Conservation (phyloP, 2,888 invertebrate species). For the Dioctria rufipes region DNA sequence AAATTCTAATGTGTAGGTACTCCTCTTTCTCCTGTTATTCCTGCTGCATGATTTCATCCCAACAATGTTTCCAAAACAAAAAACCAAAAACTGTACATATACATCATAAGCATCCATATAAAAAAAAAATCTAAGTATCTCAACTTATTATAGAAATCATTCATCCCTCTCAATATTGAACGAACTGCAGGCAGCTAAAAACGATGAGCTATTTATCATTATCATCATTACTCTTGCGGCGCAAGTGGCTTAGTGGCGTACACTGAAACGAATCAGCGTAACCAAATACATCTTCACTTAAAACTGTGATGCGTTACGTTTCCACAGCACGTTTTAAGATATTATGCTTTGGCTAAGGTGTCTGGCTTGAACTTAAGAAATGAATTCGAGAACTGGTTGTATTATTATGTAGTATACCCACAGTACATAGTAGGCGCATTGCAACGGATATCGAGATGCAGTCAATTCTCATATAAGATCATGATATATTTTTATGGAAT, state of each 20-base stretch:
- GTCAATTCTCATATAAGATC: constrained; percentile 2
- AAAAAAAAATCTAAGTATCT: too few relatives aligned
- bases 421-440: neutral
- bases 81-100: too few relatives aligned
- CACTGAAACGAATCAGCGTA: constrained; percentile 43
- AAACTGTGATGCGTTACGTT: constrained; percentile 17
- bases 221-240: constrained; percentile 39
- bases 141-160: neutral
- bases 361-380: constrained; percentile 16
- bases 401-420: neutral
- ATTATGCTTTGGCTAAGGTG: neutral
- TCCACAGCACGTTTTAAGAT: constrained; percentile 12
- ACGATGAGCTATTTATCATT: constrained; percentile 48
- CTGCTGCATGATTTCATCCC: too few relatives aligned
- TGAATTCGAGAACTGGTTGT: constrained; percentile 17
- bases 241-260: constrained; percentile 47
- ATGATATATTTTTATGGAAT: constrained; percentile 40
- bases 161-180: constrained; percentile 3
- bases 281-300: constrained; percentile 46
- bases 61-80: too few relatives aligned
- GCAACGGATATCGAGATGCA: constrained; percentile 31
- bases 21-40: too few relatives aligned
- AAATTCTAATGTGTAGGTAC: too few relatives aligned
- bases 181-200: constrained; percentile 24
- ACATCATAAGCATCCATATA: too few relatives aligned